These are phyloP conservation scores for Ametastegia equiseti DNA, from an alignment of 2,888 invertebrate species.

Conservation along the genomic window DNA sequence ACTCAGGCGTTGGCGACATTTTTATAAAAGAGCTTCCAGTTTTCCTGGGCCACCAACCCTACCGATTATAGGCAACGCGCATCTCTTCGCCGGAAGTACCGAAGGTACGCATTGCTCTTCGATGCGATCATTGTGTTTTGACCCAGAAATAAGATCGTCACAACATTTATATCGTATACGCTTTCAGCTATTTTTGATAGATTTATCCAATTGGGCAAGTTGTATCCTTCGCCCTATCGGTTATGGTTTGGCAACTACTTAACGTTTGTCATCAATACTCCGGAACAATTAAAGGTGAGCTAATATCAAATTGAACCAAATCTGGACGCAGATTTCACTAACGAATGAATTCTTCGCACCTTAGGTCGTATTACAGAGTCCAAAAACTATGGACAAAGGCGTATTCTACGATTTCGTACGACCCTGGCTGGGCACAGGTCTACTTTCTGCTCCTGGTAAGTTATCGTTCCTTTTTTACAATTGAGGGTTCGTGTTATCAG, in stretches of 20 bases:
- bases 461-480: background rate
- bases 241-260: conserved; percentile 59
- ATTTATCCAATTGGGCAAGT: conserved; percentile 52
- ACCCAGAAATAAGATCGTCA: background rate
- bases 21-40: background rate
- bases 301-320: background rate
- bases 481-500: background rate
- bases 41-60: background rate
- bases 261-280: conserved; percentile 57
- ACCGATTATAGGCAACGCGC: background rate
- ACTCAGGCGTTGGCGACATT: background rate
- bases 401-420: conserved; percentile 57
- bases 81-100: background rate
- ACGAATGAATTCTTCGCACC: background rate
- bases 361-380: conserved; percentile 59
- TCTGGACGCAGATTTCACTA: background rate
- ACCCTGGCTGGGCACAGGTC: conserved; percentile 62
- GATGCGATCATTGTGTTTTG: background rate
- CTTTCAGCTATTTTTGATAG: conserved; percentile 58
- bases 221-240: conserved; percentile 59
- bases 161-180: background rate
- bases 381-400: conserved; percentile 61
- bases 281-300: conserved; percentile 62
- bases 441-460: conserved; percentile 63
- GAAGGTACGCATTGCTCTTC: background rate